A percentile compares a stretch with the other conserved stretches of the same genome.
These are phyloP conservation scores for Arctia plantaginis DNA, from an alignment of 2,888 invertebrate genomes.

Conservation along the genomic window DNA sequence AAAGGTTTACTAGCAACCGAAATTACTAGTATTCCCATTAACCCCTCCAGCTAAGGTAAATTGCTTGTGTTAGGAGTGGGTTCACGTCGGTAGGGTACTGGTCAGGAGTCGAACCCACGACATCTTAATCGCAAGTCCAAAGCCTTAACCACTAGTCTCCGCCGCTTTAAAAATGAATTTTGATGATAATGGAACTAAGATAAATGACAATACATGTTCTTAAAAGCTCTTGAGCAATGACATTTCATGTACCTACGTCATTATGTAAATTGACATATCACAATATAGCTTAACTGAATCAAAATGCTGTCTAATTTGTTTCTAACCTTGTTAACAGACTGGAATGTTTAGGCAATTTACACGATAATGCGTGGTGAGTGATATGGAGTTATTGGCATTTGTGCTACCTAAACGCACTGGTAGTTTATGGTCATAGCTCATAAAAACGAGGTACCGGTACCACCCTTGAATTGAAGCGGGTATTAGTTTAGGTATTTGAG, in stretches of 20 bases:
- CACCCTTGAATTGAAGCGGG: background rate
- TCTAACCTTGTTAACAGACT: background rate
- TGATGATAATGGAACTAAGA: constrained; percentile 3
- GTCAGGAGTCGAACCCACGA: too few species aligned
- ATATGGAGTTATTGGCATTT: background rate
- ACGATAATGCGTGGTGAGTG: background rate
- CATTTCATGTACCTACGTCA: constrained; percentile 25
- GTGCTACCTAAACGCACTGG: background rate
- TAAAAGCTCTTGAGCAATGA: constrained; percentile 37
- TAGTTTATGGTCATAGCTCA: background rate
- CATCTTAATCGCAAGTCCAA: too few species aligned
- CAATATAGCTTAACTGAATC: constrained; percentile 36
- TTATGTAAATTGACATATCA: constrained; percentile 35
- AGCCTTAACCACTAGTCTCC: too few species aligned
- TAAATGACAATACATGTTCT: constrained; percentile 16
- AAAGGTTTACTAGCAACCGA: too few species aligned
- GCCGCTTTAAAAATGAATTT: too few species aligned
- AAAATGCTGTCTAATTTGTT: constrained; percentile 10
- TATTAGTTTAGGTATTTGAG: background rate
- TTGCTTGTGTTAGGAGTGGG: too few species aligned
- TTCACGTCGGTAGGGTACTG: too few species aligned
- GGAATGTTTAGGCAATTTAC: background rate
- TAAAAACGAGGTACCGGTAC: background rate
- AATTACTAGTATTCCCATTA: too few species aligned
- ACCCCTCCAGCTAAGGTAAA: too few species aligned